Evolutionary conservation across 2,797 vertebrate species (phyloP), one percentile per base, ranked within the genome.

Genomic region (Notolepis coatsorum): DNA sequence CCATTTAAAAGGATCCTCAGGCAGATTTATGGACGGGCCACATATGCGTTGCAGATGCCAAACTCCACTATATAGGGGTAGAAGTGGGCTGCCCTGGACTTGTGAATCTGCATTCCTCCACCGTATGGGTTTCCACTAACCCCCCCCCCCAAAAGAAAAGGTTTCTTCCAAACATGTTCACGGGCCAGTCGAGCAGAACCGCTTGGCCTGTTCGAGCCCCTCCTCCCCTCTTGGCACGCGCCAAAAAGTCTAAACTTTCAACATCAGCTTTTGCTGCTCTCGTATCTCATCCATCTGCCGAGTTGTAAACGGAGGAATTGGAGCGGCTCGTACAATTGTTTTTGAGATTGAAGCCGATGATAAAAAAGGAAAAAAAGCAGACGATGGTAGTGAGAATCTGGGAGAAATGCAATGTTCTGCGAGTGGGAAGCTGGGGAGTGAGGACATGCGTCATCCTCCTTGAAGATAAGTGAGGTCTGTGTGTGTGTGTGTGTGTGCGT

Each of bases 41-140:
- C 84, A 87, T 56, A 49, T 90, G 88, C 45, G 33, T 39, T 30
- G 77, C 91, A 91, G 85, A 92, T 91, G 90, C 86, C 60, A 61
- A 60, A 65, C 38, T n/a, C n/a, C 5, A 54, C 67, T 67, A 66
- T 72, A 51, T 73, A 77, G 72, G 54, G 38, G 53, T 31, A 62
- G 51, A 61, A 51, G 63, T 58, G 71, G 56, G 51, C 45, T 49
- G 48, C 9, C 46, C 20, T 24, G 5, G 6, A 56, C 65, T 66
- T 52, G 73, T 31, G 61, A 79, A 69, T 10, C 64, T 67, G 43
- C 77, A 86, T 88, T 84, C 86, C 83, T 77, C 49, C 56, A 65
- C 77, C 75, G 77, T 61, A 56, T 80, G 74, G 62, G 28, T 52
- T 76, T 78, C 70, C 60, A 50, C 37, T 62, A 28, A 42, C 55